A percentile compares a stretch with the other conserved stretches of the same genome.
Conservation (phyloP, 2,113 vertebrate species). For the Donacobius atricapilla region DNA sequence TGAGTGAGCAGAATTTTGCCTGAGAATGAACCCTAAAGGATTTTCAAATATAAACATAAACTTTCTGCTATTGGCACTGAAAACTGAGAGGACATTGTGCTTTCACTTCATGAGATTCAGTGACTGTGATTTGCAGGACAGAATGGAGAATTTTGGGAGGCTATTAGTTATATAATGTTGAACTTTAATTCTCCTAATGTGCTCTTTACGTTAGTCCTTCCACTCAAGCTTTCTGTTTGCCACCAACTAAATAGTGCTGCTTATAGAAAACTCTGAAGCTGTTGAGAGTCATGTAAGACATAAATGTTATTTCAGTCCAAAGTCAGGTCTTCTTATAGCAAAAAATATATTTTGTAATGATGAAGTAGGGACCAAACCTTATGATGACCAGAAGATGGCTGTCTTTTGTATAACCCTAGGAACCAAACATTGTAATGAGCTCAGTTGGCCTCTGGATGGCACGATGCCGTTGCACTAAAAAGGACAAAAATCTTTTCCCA, state of each 20-base stretch:
- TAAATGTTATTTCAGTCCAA: not conserved
- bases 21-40: not conserved
- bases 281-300: not conserved
- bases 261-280: not conserved
- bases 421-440: constrained; percentile 4
- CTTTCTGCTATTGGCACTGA: not conserved
- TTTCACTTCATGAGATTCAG: not conserved
- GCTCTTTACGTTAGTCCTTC: not conserved
- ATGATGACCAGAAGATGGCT: not conserved
- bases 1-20: not conserved
- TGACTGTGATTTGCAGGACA: not conserved
- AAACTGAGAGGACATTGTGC: not conserved
- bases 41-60: not conserved
- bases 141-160: not conserved
- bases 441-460: constrained; percentile 50
- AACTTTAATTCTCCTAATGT: not conserved
- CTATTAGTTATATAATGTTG: not conserved
- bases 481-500: not conserved
- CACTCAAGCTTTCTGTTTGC: not conserved
- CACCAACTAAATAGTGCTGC: not conserved
- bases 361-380: not conserved
- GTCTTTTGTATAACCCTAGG: not conserved
- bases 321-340: not conserved
- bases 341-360: not conserved
- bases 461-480: not conserved